These are phyloP conservation scores for Polylopha cassiicola DNA, from an alignment of 2,888 invertebrate genomes.

Conservation along the genomic window DNA sequence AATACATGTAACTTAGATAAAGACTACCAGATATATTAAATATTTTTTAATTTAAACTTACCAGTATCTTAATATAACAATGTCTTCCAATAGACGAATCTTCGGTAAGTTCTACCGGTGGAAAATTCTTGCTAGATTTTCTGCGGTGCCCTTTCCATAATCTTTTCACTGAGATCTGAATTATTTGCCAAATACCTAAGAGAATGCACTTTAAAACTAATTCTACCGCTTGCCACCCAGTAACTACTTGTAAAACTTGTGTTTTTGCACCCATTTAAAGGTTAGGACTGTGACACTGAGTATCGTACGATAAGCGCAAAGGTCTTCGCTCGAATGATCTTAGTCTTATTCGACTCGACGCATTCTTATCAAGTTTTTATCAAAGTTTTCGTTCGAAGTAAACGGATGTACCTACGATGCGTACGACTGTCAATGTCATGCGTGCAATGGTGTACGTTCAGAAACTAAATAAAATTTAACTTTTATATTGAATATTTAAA, in stretches of 20 bases:
- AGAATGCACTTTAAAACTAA: conserved; percentile 53
- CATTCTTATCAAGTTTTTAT: conserved; percentile 49
- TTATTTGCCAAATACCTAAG: conserved; percentile 59
- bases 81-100: conserved; percentile 66
- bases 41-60: conserved; percentile 30
- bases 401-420: conserved; percentile 32
- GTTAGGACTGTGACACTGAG: conserved; percentile 10
- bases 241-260: conserved; percentile 51
- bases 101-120: conserved; percentile 56
- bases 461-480: conserved; percentile 1
- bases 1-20: neutral
- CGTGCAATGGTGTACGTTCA: conserved; percentile 9
- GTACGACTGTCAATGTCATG: conserved; percentile 23
- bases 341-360: conserved; percentile 29
- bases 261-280: conserved; percentile 46
- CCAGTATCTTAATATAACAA: conserved; percentile 69
- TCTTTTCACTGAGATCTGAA: conserved; percentile 50
- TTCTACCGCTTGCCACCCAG: conserved; percentile 61
- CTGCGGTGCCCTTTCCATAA: conserved; percentile 64
- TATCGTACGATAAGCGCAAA: conserved; percentile 40
- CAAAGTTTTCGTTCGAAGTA: conserved; percentile 31
- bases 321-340: conserved; percentile 42
- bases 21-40: neutral
- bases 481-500: neutral
- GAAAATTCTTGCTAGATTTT: conserved; percentile 40